These are phyloP conservation scores for Oryzias curvinotus DNA, from an alignment of 2,113 vertebrate species.

Conservation along the genomic window DNA sequence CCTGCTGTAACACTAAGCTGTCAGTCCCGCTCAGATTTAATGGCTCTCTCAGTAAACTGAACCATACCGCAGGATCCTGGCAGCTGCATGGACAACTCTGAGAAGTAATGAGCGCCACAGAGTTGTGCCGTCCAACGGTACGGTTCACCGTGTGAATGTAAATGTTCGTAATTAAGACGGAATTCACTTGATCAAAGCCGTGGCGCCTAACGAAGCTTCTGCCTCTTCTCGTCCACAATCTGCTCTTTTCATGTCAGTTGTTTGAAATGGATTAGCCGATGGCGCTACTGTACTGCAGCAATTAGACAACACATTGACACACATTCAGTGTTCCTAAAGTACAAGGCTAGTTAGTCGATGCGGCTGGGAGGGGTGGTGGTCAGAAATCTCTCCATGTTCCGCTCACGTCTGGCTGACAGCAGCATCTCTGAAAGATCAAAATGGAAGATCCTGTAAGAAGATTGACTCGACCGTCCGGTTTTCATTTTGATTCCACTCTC, in stretches of 20 bases:
- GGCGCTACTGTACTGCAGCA: slow-evolving; percentile 40
- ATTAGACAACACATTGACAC: slow-evolving; percentile 62
- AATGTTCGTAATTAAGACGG: slow-evolving; percentile 58
- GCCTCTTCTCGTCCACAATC: slow-evolving; percentile 39
- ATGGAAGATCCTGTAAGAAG: slow-evolving; percentile 32
- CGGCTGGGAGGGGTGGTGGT: slow-evolving; percentile 4
- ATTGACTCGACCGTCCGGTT: slow-evolving; percentile 42
- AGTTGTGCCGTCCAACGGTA: slow-evolving; percentile 17
- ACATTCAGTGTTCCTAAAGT: slow-evolving; percentile 47
- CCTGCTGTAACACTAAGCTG: slow-evolving; percentile 22
- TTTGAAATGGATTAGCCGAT: slow-evolving; percentile 52
- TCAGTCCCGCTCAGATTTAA: slow-evolving; percentile 29
- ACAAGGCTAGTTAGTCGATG: slow-evolving; percentile 38
- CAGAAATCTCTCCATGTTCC: slow-evolving; percentile 16
- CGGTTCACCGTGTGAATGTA: slow-evolving; percentile 41
- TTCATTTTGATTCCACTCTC: slow-evolving; percentile 39
- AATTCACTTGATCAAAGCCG: slow-evolving; percentile 60
- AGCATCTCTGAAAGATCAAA: slow-evolving; percentile 21
- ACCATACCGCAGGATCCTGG: slow-evolving; percentile 25
- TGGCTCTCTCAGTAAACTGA: slow-evolving; percentile 21
- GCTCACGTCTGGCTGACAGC: slow-evolving; percentile 23
- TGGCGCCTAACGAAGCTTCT: slow-evolving; percentile 51
- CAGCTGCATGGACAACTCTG: slow-evolving; percentile 16
- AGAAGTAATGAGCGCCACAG: slow-evolving; percentile 55
- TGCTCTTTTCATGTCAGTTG: slow-evolving; percentile 54